Conservation (phyloP, 2,113 vertebrate genomes). For the Mustelus asterias region DNA sequence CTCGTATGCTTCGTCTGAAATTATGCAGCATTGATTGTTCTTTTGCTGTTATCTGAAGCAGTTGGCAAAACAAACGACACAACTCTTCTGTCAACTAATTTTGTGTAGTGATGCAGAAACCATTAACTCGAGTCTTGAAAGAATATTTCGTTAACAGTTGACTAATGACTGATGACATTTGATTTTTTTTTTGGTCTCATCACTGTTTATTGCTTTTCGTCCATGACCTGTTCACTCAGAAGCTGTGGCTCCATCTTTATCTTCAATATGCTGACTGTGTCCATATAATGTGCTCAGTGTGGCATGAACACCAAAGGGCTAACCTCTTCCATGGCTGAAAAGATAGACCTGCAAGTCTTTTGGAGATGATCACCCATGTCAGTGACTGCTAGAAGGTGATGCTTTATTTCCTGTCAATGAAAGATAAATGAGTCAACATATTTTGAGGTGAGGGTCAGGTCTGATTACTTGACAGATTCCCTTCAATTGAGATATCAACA, state of each 20-base stretch:
- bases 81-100: not conserved
- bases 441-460: not conserved
- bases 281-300: not conserved
- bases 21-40: constrained; percentile 26
- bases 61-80: not conserved
- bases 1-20: constrained; percentile 23
- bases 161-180: not conserved
- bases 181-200: not conserved
- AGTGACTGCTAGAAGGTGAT: not conserved
- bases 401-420: not conserved
- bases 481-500: not conserved
- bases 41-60: not conserved
- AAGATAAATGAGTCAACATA: not conserved
- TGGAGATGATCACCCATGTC: not conserved
- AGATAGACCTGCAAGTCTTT: not conserved
- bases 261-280: not conserved
- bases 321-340: not conserved
- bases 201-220: not conserved
- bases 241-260: not conserved
- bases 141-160: constrained; percentile 16
- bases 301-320: not conserved
- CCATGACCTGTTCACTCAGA: not conserved
- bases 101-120: not conserved
- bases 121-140: not conserved
- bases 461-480: not conserved